Percentiles rank a stretch among this genome's conserved stretches.
These are phyloP conservation scores for Aphelinus certus DNA, from an alignment of 1,140 invertebrate genomes.

Conservation along the genomic window DNA sequence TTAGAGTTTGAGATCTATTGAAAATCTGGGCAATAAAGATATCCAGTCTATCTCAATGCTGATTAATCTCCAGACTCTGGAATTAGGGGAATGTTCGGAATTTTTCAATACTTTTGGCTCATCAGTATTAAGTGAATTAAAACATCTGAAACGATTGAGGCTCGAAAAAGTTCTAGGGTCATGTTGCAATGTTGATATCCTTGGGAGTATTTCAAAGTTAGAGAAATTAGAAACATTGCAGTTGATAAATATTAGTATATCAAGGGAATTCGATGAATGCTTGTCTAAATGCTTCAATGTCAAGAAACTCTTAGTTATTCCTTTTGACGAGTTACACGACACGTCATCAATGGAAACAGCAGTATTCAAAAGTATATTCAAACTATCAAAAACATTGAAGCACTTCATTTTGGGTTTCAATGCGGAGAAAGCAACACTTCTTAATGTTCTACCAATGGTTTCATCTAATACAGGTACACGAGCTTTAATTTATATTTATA, in stretches of 20 bases:
- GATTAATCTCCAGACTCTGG: background rate
- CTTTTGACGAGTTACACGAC: background rate
- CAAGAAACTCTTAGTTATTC: background rate
- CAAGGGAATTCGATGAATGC: background rate
- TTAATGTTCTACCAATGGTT: too few relatives aligned
- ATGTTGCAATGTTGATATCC: background rate
- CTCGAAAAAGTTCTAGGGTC: conserved; percentile 10
- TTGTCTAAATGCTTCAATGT: conserved; percentile 3
- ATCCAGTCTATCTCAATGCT: background rate
- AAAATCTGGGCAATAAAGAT: background rate
- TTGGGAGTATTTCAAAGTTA: background rate
- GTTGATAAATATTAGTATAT: background rate
- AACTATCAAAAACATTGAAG: conserved; percentile 1
- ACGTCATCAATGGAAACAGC: background rate
- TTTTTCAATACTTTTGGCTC: conserved; percentile 4
- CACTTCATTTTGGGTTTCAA: conserved; percentile 6
- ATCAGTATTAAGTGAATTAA: conserved; percentile 3
- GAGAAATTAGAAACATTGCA: conserved; percentile 9
- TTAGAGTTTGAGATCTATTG: conserved; percentile 10
- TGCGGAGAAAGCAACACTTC: too few relatives aligned
- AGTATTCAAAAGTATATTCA: conserved; percentile 3
- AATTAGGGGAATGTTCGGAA: conserved; percentile 16
- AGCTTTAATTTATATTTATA: too few relatives aligned
- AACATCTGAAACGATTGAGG: conserved; percentile 9
- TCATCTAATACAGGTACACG: too few relatives aligned